Conservation (phyloP, 2,113 vertebrate species). For the Aegypius monachus region DNA sequence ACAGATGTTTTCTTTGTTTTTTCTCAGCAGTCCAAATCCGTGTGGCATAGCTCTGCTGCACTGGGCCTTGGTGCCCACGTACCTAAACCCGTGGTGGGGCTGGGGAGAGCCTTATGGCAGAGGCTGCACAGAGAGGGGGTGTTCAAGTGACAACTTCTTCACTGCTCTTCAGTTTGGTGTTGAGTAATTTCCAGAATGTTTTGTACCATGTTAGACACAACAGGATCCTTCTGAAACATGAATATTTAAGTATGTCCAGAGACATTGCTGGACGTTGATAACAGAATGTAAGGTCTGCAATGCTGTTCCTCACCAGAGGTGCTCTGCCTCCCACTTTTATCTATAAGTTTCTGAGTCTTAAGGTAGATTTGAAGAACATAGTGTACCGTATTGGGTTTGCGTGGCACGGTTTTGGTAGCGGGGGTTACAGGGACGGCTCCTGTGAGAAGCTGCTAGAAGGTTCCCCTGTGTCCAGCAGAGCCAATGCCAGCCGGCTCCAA, state of each 20-base stretch:
- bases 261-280: not conserved
- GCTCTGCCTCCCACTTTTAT: not conserved
- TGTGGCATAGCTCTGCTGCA: not conserved
- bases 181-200: not conserved
- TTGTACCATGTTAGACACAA: not conserved
- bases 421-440: too few species aligned
- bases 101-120: not conserved
- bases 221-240: not conserved
- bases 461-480: too few species aligned
- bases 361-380: not conserved
- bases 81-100: not conserved
- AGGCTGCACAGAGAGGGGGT: rapidly evolving
- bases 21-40: not conserved
- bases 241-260: not conserved
- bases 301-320: not conserved
- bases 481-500: too few species aligned
- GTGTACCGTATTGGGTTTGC: not conserved
- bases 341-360: not conserved
- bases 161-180: not conserved
- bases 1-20: not conserved
- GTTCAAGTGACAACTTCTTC: not conserved
- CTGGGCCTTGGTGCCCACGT: not conserved
- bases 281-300: not conserved
- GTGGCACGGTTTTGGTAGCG: too few species aligned
- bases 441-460: too few species aligned